These are phyloP conservation scores for Myxocyprinus asiaticus DNA, from an alignment of 2,113 vertebrate genomes.

Conservation along the genomic window DNA sequence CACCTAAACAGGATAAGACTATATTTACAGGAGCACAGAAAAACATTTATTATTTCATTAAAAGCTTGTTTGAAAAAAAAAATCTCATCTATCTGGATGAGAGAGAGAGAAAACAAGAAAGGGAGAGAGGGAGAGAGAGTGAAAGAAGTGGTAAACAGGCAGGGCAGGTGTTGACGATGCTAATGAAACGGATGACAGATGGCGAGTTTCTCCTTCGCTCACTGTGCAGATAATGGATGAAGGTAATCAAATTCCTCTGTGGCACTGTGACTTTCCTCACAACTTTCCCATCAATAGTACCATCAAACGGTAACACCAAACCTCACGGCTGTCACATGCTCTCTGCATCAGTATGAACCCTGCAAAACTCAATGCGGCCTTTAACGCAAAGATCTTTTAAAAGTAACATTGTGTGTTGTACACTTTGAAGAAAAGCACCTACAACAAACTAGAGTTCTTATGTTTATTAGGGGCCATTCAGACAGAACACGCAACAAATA, in stretches of 20 bases:
- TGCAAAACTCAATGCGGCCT: neutral
- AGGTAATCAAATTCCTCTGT: slow-evolving; percentile 99
- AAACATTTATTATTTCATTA: slow-evolving; percentile 55
- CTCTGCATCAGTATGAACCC: slow-evolving; percentile 36
- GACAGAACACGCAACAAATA: no score
- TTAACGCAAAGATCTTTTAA: slow-evolving; percentile 22
- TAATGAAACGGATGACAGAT: slow-evolving; percentile 99
- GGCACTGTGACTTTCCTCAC: slow-evolving; percentile 97
- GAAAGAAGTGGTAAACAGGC: slow-evolving; percentile 93
- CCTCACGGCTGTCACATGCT: slow-evolving; percentile 22
- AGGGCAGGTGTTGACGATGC: slow-evolving; percentile 99
- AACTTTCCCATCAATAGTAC: slow-evolving; percentile 87
- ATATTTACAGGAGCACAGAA: slow-evolving; percentile 50
- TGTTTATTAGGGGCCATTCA: no score
- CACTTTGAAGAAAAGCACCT: no score
- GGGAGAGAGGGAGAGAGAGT: slow-evolving; percentile 66
- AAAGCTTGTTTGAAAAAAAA: slow-evolving; percentile 50
- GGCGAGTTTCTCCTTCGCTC: slow-evolving; percentile 93
- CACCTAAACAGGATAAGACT: slow-evolving; percentile 38
- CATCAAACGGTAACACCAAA: slow-evolving; percentile 65
- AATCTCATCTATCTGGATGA: slow-evolving; percentile 3
- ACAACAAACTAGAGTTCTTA: no score
- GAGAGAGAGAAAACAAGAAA: neutral
- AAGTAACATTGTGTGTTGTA: no score
- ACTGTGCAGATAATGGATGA: slow-evolving; percentile 98